Evolutionary conservation across 2,113 vertebrate species (phyloP), one percentile per base, ranked within the genome.

Genomic region (Hyperoodon ampullatus): DNA sequence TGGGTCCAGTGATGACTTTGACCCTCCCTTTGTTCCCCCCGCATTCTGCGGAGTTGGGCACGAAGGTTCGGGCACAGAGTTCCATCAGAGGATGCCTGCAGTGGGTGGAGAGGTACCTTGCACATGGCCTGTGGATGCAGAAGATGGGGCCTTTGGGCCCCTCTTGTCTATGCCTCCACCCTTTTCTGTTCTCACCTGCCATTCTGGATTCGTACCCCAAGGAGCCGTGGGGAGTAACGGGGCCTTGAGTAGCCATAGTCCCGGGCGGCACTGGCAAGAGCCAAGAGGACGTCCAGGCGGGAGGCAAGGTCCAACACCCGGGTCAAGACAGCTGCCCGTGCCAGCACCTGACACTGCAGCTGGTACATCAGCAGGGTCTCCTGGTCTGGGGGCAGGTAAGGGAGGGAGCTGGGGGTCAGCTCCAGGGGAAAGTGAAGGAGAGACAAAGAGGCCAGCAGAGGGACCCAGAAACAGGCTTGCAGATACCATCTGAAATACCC

Each of bases 1-100:
- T 99, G 63, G 99, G 99, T 26, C 99, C 99, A 0, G 99, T 99
- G 97, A 99, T 98, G 93, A 99, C 98, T 97, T 99, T 99, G 92
- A 99, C 98, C 97, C 99, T 99, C 39, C 99, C 98, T 39, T 98
- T 98, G 2, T 98, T 97, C 92, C 99, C 99, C 0, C 98, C 98
- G 0, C 99, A 99, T 94, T 99, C 97, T 84, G 98, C 98, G n/a
- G 99, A 99, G 96, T 99, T 99, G 96, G 99, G 98, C 94, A 99
- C 99, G 5, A 99, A 99, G 60, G 99, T 99, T 61, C 99, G 98
- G 65, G 99, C 99, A 93, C 99, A 99, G 39, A 99, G 98, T 97
- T 99, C 99, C 98, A 99, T 98, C 65, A 99, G 98, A 0, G 99
- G 99, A 94, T 99, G 99, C 97, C 99, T 99, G 90, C 28, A 82